phyloP scores from a whole-genome alignment of 2,797 vertebrate species.

The Crossoptilon crossoptilon region DNA sequence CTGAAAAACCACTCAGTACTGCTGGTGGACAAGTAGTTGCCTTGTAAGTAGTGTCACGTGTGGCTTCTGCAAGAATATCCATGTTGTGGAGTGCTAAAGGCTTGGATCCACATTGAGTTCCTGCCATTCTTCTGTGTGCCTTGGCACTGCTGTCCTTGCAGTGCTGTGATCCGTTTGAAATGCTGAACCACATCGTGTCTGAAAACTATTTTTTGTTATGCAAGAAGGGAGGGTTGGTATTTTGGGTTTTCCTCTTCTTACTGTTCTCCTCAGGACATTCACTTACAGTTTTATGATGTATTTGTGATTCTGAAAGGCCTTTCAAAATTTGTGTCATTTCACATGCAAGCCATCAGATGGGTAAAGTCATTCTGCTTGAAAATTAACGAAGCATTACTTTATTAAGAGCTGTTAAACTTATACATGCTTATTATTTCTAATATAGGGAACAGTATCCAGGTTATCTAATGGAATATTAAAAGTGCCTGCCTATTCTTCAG shows the following conservation, averaged over 20 bases:
- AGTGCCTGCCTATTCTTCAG: neutral
- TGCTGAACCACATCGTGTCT: neutral
- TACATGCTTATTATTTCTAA: neutral
- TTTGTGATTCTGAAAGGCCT: slow-evolving; percentile 19
- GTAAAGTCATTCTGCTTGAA: neutral
- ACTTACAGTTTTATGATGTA: neutral
- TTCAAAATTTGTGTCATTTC: neutral
- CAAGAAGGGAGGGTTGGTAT: neutral
- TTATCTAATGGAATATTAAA: neutral
- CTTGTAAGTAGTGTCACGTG: neutral
- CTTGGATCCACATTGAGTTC: neutral
- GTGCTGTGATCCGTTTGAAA: neutral
- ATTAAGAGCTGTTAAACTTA: neutral
- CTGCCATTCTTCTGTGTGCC: neutral
- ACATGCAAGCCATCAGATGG: neutral
- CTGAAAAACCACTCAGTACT: neutral
- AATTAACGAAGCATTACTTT: neutral
- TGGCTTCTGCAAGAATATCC: neutral
- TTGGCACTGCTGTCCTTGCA: neutral
- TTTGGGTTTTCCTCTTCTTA: neutral
- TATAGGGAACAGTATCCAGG: neutral
- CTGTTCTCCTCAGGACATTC: neutral
- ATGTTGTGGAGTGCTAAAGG: neutral
- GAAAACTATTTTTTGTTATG: neutral
- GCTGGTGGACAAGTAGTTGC: neutral